Conservation (phyloP, 2,113 vertebrate genomes). For the Crotophaga sulcirostris region DNA sequence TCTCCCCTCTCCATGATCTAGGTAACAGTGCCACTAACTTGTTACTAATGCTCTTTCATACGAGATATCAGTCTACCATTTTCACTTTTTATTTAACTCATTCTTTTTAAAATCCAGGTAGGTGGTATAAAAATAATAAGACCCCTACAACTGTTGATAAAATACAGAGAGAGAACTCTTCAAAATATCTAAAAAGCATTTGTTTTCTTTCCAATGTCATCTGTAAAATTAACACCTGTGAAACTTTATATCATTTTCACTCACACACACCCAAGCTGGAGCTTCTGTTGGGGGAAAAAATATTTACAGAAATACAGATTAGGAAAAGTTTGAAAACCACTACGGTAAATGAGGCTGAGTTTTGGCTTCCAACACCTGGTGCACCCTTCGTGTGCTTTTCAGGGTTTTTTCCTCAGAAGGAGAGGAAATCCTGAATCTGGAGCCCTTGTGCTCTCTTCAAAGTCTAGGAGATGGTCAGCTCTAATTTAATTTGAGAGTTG, state of each 20-base stretch:
- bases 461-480: background rate
- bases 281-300: background rate
- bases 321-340: conserved; percentile 13
- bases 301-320: background rate
- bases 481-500: conserved; percentile 13
- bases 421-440: background rate
- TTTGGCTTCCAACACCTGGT: background rate
- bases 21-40: background rate
- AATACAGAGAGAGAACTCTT: background rate
- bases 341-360: background rate
- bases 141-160: background rate
- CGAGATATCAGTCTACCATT: background rate
- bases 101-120: background rate
- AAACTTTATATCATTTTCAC: background rate
- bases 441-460: background rate
- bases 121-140: background rate
- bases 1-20: background rate
- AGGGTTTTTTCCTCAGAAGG: background rate
- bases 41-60: background rate
- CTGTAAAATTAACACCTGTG: background rate
- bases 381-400: background rate
- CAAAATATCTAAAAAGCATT: background rate
- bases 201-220: background rate
- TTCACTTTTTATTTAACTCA: background rate
- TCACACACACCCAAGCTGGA: background rate